phyloP scores from a whole-genome alignment of 2,888 invertebrate genomes.

The Chymomyza procnemis region DNA sequence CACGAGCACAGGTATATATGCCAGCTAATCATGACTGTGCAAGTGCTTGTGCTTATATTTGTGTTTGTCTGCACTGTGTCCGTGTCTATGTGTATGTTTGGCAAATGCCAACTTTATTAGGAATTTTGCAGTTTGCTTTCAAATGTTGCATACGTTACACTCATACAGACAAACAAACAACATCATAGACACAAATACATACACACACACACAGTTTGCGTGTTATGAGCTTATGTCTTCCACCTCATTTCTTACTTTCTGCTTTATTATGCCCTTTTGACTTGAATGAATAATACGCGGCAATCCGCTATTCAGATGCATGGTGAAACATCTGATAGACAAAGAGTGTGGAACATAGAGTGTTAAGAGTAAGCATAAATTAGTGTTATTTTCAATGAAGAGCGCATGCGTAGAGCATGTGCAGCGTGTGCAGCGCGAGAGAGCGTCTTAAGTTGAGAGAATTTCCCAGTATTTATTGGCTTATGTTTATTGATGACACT shows the following conservation, averaged over 20 bases:
- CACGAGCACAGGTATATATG: slow-evolving; percentile 9
- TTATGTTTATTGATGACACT: background rate
- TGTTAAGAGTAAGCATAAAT: too few relatives aligned
- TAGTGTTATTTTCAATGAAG: background rate
- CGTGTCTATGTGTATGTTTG: slow-evolving; percentile 60
- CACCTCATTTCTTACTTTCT: slow-evolving; percentile 7
- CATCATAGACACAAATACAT: slow-evolving; percentile 7
- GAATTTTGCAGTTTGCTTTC: slow-evolving; percentile 40
- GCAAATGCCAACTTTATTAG: slow-evolving; percentile 72
- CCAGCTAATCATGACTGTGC: background rate
- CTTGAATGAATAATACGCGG: slow-evolving; percentile 28
- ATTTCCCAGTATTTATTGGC: background rate
- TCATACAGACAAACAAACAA: slow-evolving; percentile 28
- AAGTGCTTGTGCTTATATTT: slow-evolving; percentile 29
- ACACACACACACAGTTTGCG: slow-evolving; percentile 8
- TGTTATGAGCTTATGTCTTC: slow-evolving; percentile 3
- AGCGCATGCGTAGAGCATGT: background rate
- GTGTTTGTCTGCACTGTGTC: slow-evolving; percentile 47
- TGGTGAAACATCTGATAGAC: slow-evolving; percentile 8
- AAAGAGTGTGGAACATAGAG: background rate
- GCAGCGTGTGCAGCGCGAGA: background rate
- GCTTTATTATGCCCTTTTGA: slow-evolving; percentile 2
- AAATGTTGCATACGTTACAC: slow-evolving; percentile 20
- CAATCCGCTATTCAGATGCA: slow-evolving; percentile 41
- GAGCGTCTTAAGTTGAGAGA: background rate